phyloP scores from a whole-genome alignment of 2,797 vertebrate genomes.

The Sphenodon punctatus region DNA sequence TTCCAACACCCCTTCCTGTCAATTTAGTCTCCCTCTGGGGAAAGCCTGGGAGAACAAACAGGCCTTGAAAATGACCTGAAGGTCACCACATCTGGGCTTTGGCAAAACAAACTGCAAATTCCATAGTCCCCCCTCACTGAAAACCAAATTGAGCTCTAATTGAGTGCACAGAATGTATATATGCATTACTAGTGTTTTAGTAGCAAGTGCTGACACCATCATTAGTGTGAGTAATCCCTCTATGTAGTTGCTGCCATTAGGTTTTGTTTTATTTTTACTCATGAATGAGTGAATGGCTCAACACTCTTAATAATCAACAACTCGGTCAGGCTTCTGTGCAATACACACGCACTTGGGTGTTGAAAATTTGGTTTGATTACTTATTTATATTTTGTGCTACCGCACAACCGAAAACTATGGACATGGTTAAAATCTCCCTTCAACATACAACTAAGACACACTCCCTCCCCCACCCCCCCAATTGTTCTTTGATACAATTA shows the following conservation, averaged over 20 bases:
- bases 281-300: not conserved
- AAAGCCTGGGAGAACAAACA: fast-evolving
- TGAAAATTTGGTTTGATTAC: not conserved
- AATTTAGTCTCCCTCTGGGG: not conserved
- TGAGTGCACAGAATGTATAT: not conserved
- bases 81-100: not conserved
- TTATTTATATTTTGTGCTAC: fast-evolving
- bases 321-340: not conserved
- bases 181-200: not conserved
- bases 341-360: not conserved
- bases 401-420: not conserved
- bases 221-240: not conserved
- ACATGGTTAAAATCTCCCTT: not conserved
- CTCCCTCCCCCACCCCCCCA: no score
- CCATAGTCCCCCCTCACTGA: not conserved
- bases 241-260: not conserved
- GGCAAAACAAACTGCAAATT: not conserved
- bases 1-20: fast-evolving
- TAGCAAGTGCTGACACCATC: slow-evolving; percentile 49
- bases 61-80: not conserved
- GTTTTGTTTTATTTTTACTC: slow-evolving; percentile 26
- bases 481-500: not conserved
- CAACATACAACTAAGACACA: no score
- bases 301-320: not conserved
- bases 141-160: not conserved